Evolutionary conservation across 1,140 invertebrate genomes (phyloP), one percentile per base, ranked within the genome.

Genomic region (Megalopta genalis): DNA sequence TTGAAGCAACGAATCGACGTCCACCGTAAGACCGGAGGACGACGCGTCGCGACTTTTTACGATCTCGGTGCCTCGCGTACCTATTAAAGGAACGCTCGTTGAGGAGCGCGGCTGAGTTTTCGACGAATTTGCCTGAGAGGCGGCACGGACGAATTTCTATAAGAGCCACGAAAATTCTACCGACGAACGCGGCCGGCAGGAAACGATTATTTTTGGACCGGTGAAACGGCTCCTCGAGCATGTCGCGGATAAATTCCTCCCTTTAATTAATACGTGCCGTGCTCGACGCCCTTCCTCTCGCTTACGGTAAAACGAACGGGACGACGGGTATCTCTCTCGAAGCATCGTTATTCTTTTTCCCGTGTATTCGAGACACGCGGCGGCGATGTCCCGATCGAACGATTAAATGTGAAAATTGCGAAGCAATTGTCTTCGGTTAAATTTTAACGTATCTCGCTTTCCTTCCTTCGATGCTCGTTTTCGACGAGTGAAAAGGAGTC

Each of bases 51-150:
- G 42, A 16, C 25, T 66, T 59, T 63, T 62, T 59, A 59, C 71
- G 82, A 70, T 83, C 57, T 52, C 57, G 70, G 80, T 75, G 54
- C 62, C 49, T 12, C 60, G 25, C n/a, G n/a, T 27, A 60, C 66
- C 57, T 84, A 63, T 83, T 75, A 83, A 83, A 57, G 42, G 60
- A 46, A 66, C 76, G 37, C 60, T 69, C 54, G 57, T 84, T 84
- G 83, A 74, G 18, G 8, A 9, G 23, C 39, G 10, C 25, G 14
- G 65, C 10, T 46, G 54, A 37, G 64, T 78, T 78, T 72, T 54
- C 76, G 62, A 70, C 66, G 69, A 65, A 78, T 78, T 72, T 62
- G 46, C 69, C 37, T 72, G 72, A 72, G 76, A 65, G n/a, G 76
- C 76, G 42, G 46, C 52, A n/a, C n/a, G n/a, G n/a, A n/a, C n/a